Percentiles rank a stretch among this genome's conserved stretches.
Conservation (phyloP, 35 echinoderm and acorn worm genomes). For the Holothuria glaberrima region DNA sequence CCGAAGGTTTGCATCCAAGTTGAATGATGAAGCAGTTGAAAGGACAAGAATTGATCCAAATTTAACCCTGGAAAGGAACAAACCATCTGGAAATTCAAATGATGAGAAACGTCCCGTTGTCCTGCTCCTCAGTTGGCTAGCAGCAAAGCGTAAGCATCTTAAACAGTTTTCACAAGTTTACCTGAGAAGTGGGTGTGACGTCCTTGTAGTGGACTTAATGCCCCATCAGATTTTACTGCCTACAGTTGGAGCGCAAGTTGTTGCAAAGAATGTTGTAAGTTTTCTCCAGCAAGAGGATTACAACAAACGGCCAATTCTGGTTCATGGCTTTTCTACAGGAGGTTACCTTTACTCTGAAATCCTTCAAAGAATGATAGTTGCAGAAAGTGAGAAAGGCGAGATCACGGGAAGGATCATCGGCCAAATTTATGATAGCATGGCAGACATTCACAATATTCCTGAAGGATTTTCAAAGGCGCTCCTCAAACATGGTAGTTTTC, state of each 20-base stretch:
- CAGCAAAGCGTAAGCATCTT: constrained; percentile 83
- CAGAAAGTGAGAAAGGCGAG: constrained; percentile 52
- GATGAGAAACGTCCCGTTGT: constrained; percentile 74
- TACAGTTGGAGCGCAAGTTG: constrained; percentile 65
- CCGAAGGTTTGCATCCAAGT: neutral
- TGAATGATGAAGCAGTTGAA: neutral
- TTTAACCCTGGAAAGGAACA: constrained; percentile 12
- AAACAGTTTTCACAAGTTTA: constrained; percentile 74
- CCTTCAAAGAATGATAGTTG: constrained; percentile 65
- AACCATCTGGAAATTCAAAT: neutral
- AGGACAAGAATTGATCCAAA: constrained; percentile 35
- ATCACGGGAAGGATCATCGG: constrained; percentile 75
- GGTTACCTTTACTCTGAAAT: constrained; percentile 89
- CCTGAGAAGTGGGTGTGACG: constrained; percentile 77
- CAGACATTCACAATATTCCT: constrained; percentile 72
- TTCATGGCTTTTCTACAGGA: constrained; percentile 86
- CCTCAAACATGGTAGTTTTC: constrained; percentile 16
- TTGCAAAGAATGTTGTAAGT: constrained; percentile 77
- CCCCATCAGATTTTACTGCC: constrained; percentile 79
- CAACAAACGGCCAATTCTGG: constrained; percentile 68
- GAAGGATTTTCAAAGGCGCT: constrained; percentile 70
- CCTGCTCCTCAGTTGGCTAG: constrained; percentile 84
- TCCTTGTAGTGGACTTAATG: constrained; percentile 62
- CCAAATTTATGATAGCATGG: constrained; percentile 83
- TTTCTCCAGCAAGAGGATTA: constrained; percentile 72